phyloP scores from a whole-genome alignment of 2,888 invertebrate species.

The Drosophila vallismaia region DNA sequence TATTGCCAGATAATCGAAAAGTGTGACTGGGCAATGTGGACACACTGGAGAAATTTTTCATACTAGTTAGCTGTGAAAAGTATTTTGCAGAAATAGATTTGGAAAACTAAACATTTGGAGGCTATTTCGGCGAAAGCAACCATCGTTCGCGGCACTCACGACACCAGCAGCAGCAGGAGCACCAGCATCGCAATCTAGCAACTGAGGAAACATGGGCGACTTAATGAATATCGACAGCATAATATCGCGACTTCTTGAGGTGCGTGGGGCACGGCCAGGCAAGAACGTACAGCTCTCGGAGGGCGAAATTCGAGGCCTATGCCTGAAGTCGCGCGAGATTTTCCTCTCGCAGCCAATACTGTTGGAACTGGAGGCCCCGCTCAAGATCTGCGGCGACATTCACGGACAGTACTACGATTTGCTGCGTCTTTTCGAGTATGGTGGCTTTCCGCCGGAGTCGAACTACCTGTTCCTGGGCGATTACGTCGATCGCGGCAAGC shows the following conservation, averaged over 20 bases:
- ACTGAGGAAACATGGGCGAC: slow-evolving; percentile 79
- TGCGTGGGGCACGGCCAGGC: slow-evolving; percentile 98
- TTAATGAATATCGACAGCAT: slow-evolving; percentile 83
- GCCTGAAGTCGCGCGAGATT: slow-evolving; percentile 99
- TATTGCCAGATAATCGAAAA: background rate
- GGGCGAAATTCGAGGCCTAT: slow-evolving; percentile 98
- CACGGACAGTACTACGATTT: slow-evolving; percentile 99
- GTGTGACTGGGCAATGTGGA: slow-evolving; percentile 27
- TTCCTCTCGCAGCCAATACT: slow-evolving; percentile 99
- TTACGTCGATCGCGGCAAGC: slow-evolving; percentile 99
- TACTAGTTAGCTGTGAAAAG: slow-evolving; percentile 77
- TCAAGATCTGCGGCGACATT: slow-evolving; percentile 99
- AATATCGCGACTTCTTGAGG: slow-evolving; percentile 85
- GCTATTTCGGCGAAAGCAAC: slow-evolving; percentile 57
- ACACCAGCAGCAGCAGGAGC: slow-evolving; percentile 50
- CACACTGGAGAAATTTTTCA: slow-evolving; percentile 77
- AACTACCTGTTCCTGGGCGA: slow-evolving; percentile 99
- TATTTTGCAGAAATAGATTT: slow-evolving; percentile 63
- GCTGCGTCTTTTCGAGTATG: slow-evolving; percentile 98
- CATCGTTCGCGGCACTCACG: slow-evolving; percentile 56
- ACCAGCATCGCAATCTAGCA: slow-evolving; percentile 42
- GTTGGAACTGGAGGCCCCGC: slow-evolving; percentile 98
- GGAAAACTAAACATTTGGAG: slow-evolving; percentile 59
- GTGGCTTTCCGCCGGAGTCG: slow-evolving; percentile 99
- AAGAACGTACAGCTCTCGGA: slow-evolving; percentile 99